Base-by-base conservation (phyloP, 2,113 vertebrate genomes). In the Archilochus colubris region DNA sequence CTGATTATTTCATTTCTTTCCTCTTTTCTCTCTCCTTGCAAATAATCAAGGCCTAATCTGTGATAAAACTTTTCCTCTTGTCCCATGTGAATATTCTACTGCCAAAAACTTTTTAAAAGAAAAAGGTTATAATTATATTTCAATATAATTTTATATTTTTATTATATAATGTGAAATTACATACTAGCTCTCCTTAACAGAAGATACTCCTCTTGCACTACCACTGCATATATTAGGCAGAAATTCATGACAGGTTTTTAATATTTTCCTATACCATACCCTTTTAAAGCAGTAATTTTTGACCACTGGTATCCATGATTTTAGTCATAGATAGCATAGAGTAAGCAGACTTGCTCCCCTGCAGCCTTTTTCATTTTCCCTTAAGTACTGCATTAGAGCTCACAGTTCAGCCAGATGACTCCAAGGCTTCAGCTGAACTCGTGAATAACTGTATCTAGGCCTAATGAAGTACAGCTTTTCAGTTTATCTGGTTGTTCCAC, bases 361-460 rank as follows among this genome's bases (percentile, higher is more conserved):
- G 76, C 20, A 90, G 80, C 67, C 68, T 77, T 94, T 93, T 88
- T 90, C 51, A 63, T 90, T 95, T 95, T 81, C 33, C 2, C 4
- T 91, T 90, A 94, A 85, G 72, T 95, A 58, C 76, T 83, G 48
- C 57, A n/a, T 90, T 91, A 92, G 40, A 88, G n/a, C 69, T 94
- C 55, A 50, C 64, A 74, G 72, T 94, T 96, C 82, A 94, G 51
- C 68, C 38, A 43, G 70, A 75, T 87, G 74, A 76, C 86, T 86
- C 46, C 9, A 3, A 88, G 62, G 50, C 78, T 95, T 18, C 55
- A 67, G 46, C 67, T 77, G 54, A 94, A 85, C 43, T 76, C 0
- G 1, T 43, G 81, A 88, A n/a, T 82, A 69, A 79, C 76, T 87
- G 19, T 81, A 86, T 83, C 40, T 58, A 78, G 67, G 17, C 62